Base-by-base conservation (phyloP, 2,113 vertebrate genomes). In the Ornithorhynchus anatinus region DNA sequence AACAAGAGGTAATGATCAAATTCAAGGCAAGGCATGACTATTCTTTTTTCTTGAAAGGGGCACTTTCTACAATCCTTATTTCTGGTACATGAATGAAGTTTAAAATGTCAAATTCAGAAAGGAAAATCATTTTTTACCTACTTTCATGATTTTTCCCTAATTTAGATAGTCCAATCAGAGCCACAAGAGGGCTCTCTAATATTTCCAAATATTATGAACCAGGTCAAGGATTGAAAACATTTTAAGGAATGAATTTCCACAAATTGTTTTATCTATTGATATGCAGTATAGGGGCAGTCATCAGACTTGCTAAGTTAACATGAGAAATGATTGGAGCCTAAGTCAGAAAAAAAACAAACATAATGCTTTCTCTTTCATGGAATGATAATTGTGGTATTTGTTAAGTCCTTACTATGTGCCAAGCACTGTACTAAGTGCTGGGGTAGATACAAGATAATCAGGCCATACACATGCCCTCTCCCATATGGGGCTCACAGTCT, bases 171-270 rank as follows among this genome's bases (percentile, higher is more conserved):
- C n/a, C n/a, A n/a, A 29, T 15, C 3, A n/a, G 1, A 2, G 65
- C 89, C 92, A 91, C 90, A 79, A 90, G 89, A 20, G 89, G 89
- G 88, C 85, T 48, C 86, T 87, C 78, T 45, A 75, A 84, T 61
- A 84, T 73, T 80, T 86, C 52, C 39, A 54, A 91, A 86, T 47
- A 20, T 57, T 23, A 2, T 0, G 3, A 29, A 6, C 56, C 58
- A 25, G 6, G 32, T 38, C 39, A 64, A 33, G 12, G 27, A 20
- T 3, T 59, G 69, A 50, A 56, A 20, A 53, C 59, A 53, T 47
- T 75, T 54, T 44, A 75, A 53, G 57, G 67, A 81, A 79, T 56
- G 50, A 54, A 72, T 85, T 77, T 71, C 65, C 37, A 61, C 72
- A 84, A 75, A 73, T 32, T 39, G 69, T 59, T 32, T 71, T 42